A percentile compares a stretch with the other conserved stretches of the same genome.
Evolutionary conservation across 2,888 invertebrate species (phyloP).

Genomic region (Scelioninae gen. 2): DNA sequence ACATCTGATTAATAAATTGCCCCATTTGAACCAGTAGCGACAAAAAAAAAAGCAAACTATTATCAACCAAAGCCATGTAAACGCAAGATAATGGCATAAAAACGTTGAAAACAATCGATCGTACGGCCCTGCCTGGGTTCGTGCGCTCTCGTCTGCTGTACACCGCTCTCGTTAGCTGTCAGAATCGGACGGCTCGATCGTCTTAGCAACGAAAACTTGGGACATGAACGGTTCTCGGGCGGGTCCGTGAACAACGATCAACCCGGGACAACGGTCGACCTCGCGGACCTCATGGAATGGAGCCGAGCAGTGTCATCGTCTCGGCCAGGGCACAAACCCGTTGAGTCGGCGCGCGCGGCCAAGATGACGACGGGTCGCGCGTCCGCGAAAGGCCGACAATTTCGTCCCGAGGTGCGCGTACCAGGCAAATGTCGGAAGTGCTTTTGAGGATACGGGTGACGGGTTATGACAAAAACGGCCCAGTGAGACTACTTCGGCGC

Average conservation of each 20-base stretch:
- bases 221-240: conserved; percentile 22
- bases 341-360: conserved; percentile 47
- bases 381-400: conserved; percentile 30
- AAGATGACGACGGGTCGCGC: conserved; percentile 43
- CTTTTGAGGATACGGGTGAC: conserved; percentile 46
- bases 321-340: conserved; percentile 10
- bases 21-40: no score
- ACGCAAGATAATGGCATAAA: no score
- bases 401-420: conserved; percentile 39
- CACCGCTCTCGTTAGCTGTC: conserved; percentile 53
- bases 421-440: conserved; percentile 49
- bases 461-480: conserved; percentile 47
- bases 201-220: conserved; percentile 19
- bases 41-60: no score
- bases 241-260: conserved; percentile 18
- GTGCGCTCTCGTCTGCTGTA: conserved; percentile 48
- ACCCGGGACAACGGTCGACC: conserved; percentile 3
- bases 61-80: no score
- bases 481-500: conserved; percentile 32
- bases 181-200: conserved; percentile 45
- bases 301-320: conserved; percentile 4
- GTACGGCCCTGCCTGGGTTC: conserved; percentile 43
- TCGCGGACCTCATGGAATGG: conserved; percentile 6
- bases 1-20: no score
- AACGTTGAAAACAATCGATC: conserved; percentile 22